These are phyloP conservation scores for Xenopus borealis DNA, from an alignment of 2,113 vertebrate genomes.

Conservation along the genomic window DNA sequence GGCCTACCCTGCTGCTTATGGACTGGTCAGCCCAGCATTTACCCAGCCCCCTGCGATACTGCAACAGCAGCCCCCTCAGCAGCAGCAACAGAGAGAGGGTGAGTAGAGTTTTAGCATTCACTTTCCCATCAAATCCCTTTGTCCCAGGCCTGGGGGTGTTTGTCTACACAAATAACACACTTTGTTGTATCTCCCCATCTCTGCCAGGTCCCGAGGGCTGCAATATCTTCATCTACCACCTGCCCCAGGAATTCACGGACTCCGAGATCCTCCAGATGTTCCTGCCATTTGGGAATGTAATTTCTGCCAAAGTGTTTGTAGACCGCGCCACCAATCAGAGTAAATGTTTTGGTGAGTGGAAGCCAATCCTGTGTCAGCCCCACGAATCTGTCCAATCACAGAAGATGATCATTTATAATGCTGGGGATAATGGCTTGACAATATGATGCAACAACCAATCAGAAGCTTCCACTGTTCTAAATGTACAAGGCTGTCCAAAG, in stretches of 20 bases:
- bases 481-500: no score
- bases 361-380: neutral
- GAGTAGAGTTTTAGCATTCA: no score
- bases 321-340: constrained; percentile 97
- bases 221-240: constrained; percentile 98
- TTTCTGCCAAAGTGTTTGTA: constrained; percentile 96
- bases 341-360: constrained; percentile 91
- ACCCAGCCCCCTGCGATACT: constrained; percentile 81
- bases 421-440: no score
- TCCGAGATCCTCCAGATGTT: constrained; percentile 97
- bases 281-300: constrained; percentile 94
- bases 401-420: no score
- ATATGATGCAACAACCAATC: no score
- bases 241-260: constrained; percentile 97
- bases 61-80: constrained; percentile 76
- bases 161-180: neutral
- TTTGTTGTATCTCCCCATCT: neutral
- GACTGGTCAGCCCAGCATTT: constrained; percentile 83
- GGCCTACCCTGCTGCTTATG: constrained; percentile 84
- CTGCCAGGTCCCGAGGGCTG: constrained; percentile 88
- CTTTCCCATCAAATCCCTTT: neutral
- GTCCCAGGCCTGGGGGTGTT: neutral
- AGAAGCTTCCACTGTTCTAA: no score
- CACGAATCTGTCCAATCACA: no score
- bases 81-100: constrained; percentile 80